A percentile compares a stretch with the other conserved stretches of the same genome.
These are phyloP conservation scores for Lycophotia porphyrea DNA, from an alignment of 2,888 invertebrate species.

Conservation along the genomic window DNA sequence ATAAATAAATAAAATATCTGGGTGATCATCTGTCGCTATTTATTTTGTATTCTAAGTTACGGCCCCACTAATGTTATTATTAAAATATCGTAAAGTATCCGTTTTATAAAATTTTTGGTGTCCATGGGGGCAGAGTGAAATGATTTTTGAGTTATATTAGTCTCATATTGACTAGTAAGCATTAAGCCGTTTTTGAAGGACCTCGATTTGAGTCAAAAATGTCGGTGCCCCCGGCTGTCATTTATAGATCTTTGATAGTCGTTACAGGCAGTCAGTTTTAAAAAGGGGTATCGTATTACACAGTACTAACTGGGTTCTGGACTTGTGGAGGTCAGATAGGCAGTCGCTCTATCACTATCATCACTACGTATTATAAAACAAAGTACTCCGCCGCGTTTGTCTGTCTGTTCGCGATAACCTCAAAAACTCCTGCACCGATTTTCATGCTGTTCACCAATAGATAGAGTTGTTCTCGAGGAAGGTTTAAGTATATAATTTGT, in stretches of 20 bases:
- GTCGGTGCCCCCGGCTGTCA: background rate
- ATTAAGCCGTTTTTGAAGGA: background rate
- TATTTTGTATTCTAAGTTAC: slow-evolving; percentile 66
- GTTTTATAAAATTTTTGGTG: background rate
- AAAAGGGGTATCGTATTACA: background rate
- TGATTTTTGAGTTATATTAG: background rate
- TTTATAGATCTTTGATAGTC: background rate
- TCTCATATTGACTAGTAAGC: background rate
- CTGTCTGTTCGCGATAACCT: too few species aligned
- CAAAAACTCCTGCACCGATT: too few species aligned
- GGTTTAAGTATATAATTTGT: too few species aligned
- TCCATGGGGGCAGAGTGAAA: background rate
- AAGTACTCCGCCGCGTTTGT: too few species aligned
- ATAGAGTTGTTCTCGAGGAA: too few species aligned
- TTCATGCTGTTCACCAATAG: too few species aligned
- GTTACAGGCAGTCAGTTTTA: background rate
- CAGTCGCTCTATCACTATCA: background rate
- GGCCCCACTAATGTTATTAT: slow-evolving; percentile 67
- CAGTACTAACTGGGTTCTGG: background rate
- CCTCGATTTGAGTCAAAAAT: background rate
- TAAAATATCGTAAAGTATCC: slow-evolving; percentile 66
- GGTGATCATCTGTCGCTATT: slow-evolving; percentile 46
- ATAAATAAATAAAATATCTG: slow-evolving; percentile 63
- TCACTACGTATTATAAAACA: too few species aligned
- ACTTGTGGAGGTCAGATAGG: background rate